phyloP scores from a whole-genome alignment of 2,113 vertebrate genomes.

The Cottus gobio region DNA sequence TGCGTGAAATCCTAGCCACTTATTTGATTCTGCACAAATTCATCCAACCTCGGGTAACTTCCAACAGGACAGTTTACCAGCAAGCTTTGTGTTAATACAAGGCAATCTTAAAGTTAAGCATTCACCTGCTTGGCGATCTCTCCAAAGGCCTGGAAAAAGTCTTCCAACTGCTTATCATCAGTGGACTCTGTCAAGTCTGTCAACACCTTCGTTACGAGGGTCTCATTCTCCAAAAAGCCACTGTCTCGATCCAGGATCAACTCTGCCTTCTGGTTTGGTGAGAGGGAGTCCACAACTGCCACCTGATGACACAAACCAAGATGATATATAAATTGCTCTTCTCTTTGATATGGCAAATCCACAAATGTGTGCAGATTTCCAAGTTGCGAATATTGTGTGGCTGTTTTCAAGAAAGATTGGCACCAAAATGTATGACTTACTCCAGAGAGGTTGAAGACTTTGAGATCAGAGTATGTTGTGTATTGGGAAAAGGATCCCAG shows the following conservation, averaged over 20 bases:
- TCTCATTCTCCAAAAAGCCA: constrained; percentile 23
- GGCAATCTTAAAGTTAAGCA: background rate
- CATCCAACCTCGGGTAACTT: background rate
- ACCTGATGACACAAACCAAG: background rate
- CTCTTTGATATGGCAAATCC: background rate
- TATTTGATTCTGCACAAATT: background rate
- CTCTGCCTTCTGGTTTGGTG: constrained; percentile 52
- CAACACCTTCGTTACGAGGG: constrained; percentile 42
- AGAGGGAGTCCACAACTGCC: constrained; percentile 27
- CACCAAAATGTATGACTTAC: background rate
- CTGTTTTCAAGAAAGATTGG: background rate
- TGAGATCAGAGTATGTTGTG: background rate
- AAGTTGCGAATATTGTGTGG: background rate
- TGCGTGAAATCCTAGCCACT: background rate
- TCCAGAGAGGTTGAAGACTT: background rate
- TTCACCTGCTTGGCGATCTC: constrained; percentile 33
- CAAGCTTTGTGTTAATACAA: background rate
- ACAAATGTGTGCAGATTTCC: background rate
- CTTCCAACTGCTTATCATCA: constrained; percentile 14
- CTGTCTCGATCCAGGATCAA: constrained; percentile 47
- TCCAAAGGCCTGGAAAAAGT: constrained; percentile 41
- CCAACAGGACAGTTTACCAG: background rate
- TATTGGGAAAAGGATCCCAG: background rate
- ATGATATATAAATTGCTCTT: background rate
- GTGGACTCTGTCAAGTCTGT: constrained; percentile 16